These are phyloP conservation scores for Beris chalybata DNA, from an alignment of 2,888 invertebrate genomes.

Conservation along the genomic window DNA sequence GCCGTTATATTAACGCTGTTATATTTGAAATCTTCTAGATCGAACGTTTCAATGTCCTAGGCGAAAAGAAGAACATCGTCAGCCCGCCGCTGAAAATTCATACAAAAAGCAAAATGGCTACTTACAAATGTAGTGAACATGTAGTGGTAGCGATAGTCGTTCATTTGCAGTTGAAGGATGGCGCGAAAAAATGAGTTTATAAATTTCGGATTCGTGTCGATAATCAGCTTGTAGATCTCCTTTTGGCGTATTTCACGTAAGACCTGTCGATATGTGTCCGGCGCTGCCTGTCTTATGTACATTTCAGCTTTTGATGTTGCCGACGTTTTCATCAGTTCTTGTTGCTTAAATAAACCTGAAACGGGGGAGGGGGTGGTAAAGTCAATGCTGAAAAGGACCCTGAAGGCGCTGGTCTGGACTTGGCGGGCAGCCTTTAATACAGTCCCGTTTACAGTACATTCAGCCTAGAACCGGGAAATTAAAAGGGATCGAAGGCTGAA, in stretches of 20 bases:
- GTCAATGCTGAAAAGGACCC: not conserved
- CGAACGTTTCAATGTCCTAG: conserved; percentile 85
- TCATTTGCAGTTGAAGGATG: conserved; percentile 62
- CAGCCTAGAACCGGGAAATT: too few relatives aligned
- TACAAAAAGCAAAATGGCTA: conserved; percentile 49
- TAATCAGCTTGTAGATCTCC: conserved; percentile 82
- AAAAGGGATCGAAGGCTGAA: too few relatives aligned
- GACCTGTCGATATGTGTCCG: conserved; percentile 67
- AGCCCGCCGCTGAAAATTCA: not conserved
- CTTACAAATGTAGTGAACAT: conserved; percentile 83
- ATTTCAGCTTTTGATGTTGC: conserved; percentile 69
- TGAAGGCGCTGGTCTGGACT: not conserved
- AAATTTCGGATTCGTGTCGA: conserved; percentile 82
- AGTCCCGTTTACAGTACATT: not conserved
- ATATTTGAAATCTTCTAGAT: conserved; percentile 88
- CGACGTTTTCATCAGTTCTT: conserved; percentile 77
- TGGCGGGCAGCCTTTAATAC: not conserved
- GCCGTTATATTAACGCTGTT: conserved; percentile 95
- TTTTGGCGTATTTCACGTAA: conserved; percentile 74
- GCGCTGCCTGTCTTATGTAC: conserved; percentile 76
- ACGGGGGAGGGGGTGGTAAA: not conserved
- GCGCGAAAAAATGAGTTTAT: conserved; percentile 83
- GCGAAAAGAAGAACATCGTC: conserved; percentile 26
- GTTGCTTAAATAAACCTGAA: conserved; percentile 77
- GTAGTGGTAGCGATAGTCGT: not conserved